These are phyloP conservation scores for Osmerus mordax DNA, from an alignment of 2,113 vertebrate genomes.

Conservation along the genomic window DNA sequence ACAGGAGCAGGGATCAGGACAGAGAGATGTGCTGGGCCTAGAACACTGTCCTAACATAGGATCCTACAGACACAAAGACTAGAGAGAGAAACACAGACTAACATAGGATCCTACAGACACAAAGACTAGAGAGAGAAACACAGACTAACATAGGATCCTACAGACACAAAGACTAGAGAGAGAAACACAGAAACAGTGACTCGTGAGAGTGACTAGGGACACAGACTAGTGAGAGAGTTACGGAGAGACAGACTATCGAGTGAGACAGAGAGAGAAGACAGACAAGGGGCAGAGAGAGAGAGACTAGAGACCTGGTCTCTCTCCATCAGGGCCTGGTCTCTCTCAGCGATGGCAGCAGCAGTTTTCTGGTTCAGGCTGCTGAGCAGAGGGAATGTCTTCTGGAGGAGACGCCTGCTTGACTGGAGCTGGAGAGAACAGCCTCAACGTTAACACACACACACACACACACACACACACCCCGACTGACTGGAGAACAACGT, in stretches of 20 bases:
- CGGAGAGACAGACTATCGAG: too few species aligned
- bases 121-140: too few species aligned
- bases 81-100: too few species aligned
- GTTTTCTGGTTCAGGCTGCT: slow-evolving; percentile 69
- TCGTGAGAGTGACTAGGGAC: too few species aligned
- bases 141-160: too few species aligned
- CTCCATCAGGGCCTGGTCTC: slow-evolving; percentile 54
- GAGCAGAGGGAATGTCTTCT: slow-evolving; percentile 59
- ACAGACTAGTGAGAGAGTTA: too few species aligned
- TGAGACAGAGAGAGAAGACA: background rate
- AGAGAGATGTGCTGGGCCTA: background rate
- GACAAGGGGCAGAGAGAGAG: background rate
- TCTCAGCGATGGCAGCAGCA: slow-evolving; percentile 58
- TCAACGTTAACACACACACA: too few species aligned
- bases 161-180: background rate
- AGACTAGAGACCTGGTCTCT: slow-evolving; percentile 56
- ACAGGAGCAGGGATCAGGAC: background rate
- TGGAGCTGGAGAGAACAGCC: slow-evolving; percentile 61
- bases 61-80: too few species aligned
- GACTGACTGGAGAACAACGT: too few species aligned
- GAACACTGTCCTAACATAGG: background rate
- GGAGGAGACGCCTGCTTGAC: slow-evolving; percentile 61
- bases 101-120: too few species aligned
- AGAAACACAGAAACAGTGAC: too few species aligned
- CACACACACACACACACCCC: too few species aligned